A percentile compares a stretch with the other conserved stretches of the same genome.
Evolutionary conservation across 2,797 vertebrate genomes (phyloP).

Genomic region (Cuniculus paca): DNA sequence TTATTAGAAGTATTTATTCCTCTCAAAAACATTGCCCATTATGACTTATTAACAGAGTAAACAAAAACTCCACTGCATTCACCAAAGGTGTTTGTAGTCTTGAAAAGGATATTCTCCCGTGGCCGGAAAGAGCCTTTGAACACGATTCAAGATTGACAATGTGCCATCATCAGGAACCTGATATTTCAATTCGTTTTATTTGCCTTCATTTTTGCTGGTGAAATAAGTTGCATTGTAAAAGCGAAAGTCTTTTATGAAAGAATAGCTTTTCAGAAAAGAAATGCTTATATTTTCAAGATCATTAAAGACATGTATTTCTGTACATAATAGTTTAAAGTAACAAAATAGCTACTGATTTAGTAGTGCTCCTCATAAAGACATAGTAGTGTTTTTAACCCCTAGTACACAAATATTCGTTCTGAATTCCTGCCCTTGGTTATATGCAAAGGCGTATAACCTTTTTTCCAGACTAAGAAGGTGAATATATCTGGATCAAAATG

Average conservation of each 20-base stretch:
- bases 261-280: not conserved
- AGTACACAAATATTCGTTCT: not conserved
- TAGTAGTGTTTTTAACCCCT: not conserved
- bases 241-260: not conserved
- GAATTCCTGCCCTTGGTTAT: not conserved
- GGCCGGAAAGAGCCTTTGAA: conserved; percentile 2
- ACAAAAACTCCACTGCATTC: not conserved
- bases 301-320: not conserved
- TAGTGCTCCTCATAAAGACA: not conserved
- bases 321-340: conserved; percentile 11
- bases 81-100: conserved; percentile 38
- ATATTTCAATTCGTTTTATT: conserved; percentile 62
- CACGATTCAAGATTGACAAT: conserved; percentile 13
- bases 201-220: conserved; percentile 44
- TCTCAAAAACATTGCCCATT: not conserved
- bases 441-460: not conserved
- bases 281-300: conserved; percentile 17
- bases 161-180: not conserved
- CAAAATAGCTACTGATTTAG: conserved; percentile 15
- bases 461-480: not conserved
- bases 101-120: conserved; percentile 26
- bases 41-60: not conserved
- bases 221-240: conserved; percentile 13
- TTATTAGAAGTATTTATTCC: not conserved
- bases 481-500: not conserved